Conservation (phyloP, 2,888 invertebrate genomes). For the Nineta flava region DNA sequence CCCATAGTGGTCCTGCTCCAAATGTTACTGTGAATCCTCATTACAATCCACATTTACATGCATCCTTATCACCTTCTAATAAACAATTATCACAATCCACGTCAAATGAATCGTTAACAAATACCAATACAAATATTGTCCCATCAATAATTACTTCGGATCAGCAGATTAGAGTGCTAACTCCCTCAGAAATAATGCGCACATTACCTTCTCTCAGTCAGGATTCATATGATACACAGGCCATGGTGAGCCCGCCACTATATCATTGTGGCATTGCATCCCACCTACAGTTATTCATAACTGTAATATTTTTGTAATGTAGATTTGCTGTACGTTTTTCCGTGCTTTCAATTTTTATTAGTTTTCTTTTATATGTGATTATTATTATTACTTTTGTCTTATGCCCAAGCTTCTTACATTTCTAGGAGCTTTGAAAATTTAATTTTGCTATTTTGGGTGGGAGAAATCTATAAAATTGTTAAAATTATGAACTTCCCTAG, state of each 20-base stretch:
- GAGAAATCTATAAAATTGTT: too few species aligned
- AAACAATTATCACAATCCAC: conserved; percentile 7
- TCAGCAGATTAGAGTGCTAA: conserved; percentile 76
- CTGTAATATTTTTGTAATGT: neutral
- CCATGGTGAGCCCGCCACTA: conserved; percentile 24
- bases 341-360: conserved; percentile 11
- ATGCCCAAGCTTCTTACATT: too few species aligned
- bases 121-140: too few species aligned
- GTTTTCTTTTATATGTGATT: too few species aligned
- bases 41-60: conserved; percentile 19
- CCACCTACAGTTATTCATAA: neutral
- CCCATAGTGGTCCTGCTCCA: conserved; percentile 44
- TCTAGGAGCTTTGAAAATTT: too few species aligned
- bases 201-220: conserved; percentile 72
- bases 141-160: conserved; percentile 25
- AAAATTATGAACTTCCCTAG: too few species aligned
- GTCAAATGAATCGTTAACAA: conserved; percentile 9
- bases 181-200: conserved; percentile 82
- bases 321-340: conserved; percentile 16
- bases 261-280: neutral
- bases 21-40: conserved; percentile 51
- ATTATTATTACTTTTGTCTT: too few species aligned
- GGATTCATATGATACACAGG: conserved; percentile 46
- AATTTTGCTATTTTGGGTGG: too few species aligned
- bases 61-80: conserved; percentile 8